Conservation (phyloP, 2,797 vertebrate species). For the Poeciliopsis turneri region DNA sequence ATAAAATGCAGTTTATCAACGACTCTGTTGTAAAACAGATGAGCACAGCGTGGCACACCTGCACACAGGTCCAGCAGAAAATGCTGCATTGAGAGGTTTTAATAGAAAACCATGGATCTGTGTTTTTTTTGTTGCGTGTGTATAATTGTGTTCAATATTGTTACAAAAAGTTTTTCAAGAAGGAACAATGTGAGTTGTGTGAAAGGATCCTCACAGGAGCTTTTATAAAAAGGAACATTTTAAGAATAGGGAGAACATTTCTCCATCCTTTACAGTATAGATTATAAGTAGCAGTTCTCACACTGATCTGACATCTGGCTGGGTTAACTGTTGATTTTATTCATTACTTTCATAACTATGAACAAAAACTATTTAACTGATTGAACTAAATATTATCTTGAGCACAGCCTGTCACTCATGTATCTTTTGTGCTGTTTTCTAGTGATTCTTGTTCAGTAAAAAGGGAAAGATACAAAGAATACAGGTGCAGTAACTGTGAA, state of each 20-base stretch:
- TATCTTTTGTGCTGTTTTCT: not conserved
- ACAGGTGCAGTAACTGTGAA: not conserved
- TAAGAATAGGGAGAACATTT: not conserved
- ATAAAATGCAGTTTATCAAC: not conserved
- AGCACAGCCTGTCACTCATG: not conserved
- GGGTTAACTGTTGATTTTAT: not conserved
- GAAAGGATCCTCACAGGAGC: not conserved
- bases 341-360: not conserved
- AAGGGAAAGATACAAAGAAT: not conserved
- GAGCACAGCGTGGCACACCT: not conserved
- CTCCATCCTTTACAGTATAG: not conserved
- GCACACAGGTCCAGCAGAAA: constrained; percentile 1
- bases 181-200: not conserved
- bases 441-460: not conserved
- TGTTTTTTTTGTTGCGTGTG: not conserved
- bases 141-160: not conserved
- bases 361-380: not conserved
- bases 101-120: not conserved
- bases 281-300: not conserved
- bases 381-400: not conserved
- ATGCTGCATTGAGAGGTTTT: not conserved
- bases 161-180: not conserved
- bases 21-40: not conserved
- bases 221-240: not conserved
- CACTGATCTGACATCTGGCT: not conserved